phyloP scores from a whole-genome alignment of 2,113 vertebrate species.

The Ciconia maguari region DNA sequence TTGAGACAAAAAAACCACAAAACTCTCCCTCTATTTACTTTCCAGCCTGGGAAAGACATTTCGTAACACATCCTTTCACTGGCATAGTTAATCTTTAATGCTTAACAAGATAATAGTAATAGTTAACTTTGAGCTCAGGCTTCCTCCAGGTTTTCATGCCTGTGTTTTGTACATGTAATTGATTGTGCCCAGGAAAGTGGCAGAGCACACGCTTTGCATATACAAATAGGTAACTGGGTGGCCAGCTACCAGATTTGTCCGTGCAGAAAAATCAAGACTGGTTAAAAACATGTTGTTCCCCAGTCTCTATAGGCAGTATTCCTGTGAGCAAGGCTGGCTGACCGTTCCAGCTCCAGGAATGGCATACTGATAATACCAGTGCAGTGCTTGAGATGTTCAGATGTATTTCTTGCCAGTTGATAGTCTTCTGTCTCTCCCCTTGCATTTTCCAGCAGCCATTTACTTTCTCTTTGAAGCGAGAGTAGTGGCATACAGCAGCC shows the following conservation, averaged over 20 bases:
- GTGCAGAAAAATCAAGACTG: not conserved
- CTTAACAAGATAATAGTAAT: conserved; percentile 27
- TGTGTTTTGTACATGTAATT: not conserved
- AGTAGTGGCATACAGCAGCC: not conserved
- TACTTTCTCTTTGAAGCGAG: not conserved
- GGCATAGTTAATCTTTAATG: conserved; percentile 30
- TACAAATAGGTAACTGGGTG: not conserved
- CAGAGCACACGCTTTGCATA: conserved; percentile 12
- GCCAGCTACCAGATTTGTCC: not conserved
- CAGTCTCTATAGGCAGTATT: not conserved
- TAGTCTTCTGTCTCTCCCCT: not conserved
- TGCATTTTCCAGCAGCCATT: not conserved
- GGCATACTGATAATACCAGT: not conserved
- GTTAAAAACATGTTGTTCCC: not conserved
- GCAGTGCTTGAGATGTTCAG: not conserved
- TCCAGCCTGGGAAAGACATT: not conserved
- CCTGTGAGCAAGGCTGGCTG: not conserved
- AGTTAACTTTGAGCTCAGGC: conserved; percentile 15
- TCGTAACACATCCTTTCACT: conserved; percentile 24
- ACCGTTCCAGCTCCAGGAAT: not conserved
- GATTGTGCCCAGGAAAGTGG: not conserved
- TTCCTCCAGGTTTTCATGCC: conserved; percentile 25
- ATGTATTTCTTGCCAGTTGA: not conserved
- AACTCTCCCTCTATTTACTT: conserved; percentile 21
- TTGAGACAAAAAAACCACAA: not conserved